These are phyloP conservation scores for Atethmia centrago DNA, from an alignment of 2,888 invertebrate genomes.

Conservation along the genomic window DNA sequence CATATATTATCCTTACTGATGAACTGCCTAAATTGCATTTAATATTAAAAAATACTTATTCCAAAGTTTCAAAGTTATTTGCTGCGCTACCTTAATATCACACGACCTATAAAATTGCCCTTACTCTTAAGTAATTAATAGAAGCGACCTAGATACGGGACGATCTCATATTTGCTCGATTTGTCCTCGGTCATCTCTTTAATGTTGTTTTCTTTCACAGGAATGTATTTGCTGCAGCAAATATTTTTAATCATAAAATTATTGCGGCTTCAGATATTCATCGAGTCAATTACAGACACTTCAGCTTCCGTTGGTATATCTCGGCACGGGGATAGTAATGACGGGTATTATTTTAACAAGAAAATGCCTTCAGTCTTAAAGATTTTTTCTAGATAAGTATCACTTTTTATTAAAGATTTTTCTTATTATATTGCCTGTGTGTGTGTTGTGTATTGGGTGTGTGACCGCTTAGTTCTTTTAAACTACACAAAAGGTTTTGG, in stretches of 20 bases:
- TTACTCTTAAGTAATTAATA: conserved; percentile 5
- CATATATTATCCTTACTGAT: background rate
- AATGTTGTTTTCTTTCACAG: background rate
- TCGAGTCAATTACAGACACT: background rate
- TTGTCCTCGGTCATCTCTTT: conserved; percentile 18
- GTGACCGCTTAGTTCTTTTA: background rate
- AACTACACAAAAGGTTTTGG: background rate
- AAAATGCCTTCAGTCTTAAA: background rate
- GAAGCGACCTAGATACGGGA: conserved; percentile 17
- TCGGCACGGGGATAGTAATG: background rate
- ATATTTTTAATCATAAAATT: conserved; percentile 34
- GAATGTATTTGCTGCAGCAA: conserved; percentile 6
- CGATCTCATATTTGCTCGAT: conserved; percentile 22
- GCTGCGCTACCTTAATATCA: background rate
- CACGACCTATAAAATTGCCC: background rate
- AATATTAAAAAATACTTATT: background rate
- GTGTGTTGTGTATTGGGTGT: too few species aligned
- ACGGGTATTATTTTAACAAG: background rate
- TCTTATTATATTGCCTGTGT: background rate
- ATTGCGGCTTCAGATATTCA: background rate
- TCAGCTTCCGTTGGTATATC: background rate
- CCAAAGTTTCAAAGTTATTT: background rate
- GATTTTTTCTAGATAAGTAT: background rate
- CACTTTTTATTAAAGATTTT: background rate
- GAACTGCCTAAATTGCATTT: background rate